phyloP scores from a whole-genome alignment of 2,113 vertebrate genomes.

The Campylorhamphus procurvoides region DNA sequence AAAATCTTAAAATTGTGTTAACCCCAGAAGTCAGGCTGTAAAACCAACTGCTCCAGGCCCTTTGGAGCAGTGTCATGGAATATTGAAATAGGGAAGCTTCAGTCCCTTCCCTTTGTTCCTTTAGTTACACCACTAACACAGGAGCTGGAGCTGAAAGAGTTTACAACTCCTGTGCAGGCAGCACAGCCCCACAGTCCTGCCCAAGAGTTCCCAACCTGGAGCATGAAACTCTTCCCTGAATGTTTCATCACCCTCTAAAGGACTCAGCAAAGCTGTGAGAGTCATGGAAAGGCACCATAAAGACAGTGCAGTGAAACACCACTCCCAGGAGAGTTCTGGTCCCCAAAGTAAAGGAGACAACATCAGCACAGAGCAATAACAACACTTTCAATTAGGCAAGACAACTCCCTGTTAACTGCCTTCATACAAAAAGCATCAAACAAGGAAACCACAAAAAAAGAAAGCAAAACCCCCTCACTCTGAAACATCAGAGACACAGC shows the following conservation, averaged over 20 bases:
- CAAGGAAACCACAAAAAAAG: neutral
- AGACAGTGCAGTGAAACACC: neutral
- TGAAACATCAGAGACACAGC: neutral
- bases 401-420: neutral
- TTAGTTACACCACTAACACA: neutral
- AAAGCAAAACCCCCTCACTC: neutral
- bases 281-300: neutral
- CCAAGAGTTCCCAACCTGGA: neutral
- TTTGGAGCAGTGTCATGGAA: neutral
- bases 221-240: neutral
- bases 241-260: neutral
- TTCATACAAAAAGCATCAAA: neutral
- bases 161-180: neutral
- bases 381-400: neutral
- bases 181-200: fast-evolving
- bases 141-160: neutral
- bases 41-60: neutral
- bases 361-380: neutral
- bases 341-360: neutral
- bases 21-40: neutral
- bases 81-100: neutral
- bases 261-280: neutral
- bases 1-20: neutral
- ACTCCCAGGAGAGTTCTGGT: neutral
- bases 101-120: neutral